phyloP scores from a whole-genome alignment of 2,797 vertebrate species.

The Acanthopagrus latus region DNA sequence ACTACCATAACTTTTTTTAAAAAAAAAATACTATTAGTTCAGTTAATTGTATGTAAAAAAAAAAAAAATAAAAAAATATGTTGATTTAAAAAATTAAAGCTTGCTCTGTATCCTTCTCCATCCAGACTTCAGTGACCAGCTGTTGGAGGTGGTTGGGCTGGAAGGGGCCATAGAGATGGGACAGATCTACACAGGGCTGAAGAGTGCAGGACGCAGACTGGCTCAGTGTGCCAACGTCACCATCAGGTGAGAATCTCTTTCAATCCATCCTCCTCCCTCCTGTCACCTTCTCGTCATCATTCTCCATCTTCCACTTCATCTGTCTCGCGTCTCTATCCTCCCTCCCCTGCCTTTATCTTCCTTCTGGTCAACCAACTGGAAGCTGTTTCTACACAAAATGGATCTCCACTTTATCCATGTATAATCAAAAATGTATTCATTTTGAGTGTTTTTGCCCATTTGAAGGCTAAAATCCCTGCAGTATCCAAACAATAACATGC shows the following conservation, averaged over 20 bases:
- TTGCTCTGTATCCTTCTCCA: background rate
- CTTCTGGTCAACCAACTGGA: constrained; percentile 35
- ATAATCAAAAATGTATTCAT: constrained; percentile 65
- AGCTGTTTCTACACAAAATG: constrained; percentile 24
- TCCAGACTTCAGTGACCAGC: constrained; percentile 87
- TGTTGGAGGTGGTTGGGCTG: constrained; percentile 92
- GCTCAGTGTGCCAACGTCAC: constrained; percentile 93
- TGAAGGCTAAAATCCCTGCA: constrained; percentile 32
- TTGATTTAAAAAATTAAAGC: background rate
- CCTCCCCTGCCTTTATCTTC: background rate
- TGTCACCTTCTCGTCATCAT: background rate
- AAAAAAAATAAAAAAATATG: background rate
- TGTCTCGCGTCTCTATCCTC: background rate
- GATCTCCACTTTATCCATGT: constrained; percentile 10
- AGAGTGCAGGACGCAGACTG: constrained; percentile 93
- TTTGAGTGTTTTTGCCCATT: constrained; percentile 44
- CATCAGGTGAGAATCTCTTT: constrained; percentile 87
- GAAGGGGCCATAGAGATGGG: constrained; percentile 98
- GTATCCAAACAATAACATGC: constrained; percentile 42
- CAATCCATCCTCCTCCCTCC: constrained; percentile 6
- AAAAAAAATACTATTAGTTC: background rate
- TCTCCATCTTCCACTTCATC: background rate
- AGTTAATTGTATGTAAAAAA: no score
- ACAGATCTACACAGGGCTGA: constrained; percentile 97
- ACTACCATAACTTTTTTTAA: background rate